Evolutionary conservation across 2,888 invertebrate genomes (phyloP), one percentile per base, ranked within the genome.

Genomic region (Pomacea canaliculata): DNA sequence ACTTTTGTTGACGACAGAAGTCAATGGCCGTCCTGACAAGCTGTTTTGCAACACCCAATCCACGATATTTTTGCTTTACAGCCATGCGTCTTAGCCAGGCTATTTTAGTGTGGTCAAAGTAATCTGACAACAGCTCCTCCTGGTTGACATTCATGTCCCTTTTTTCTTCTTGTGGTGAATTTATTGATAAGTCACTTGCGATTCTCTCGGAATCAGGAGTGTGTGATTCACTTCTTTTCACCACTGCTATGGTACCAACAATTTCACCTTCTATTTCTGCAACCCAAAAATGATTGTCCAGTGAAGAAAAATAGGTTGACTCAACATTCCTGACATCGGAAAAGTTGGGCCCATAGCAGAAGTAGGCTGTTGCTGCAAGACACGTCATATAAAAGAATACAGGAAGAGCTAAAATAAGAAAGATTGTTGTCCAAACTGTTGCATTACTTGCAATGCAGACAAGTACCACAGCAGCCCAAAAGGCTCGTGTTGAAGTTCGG

Each of bases 21-120:
- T 76, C 63, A 7, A 83, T 69, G 7, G 77, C 73, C n/a, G 60
- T 74, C 12, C 72, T 23, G n/a, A 83, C 79, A 51, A 83, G 67
- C 10, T 76, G 72, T 66, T 81, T 81, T 1, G 82, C 83, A 27
- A 83, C 80, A 0, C 83, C 83, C 37, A 76, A 51, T 23, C 82
- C 78, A 49, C 83, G 70, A 67, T 67, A 80, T 23, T 71, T 63
- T 63, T 70, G 78, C 65, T 67, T 76, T 9, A 83, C 83, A 19
- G 80, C 82, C 81, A 83, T 81, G 46, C 83, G 71, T 65, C 83
- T 70, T 19, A 83, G 74, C 82, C 82, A 83, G 7, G 83, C 83
- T 48, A 79, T 68, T 65, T 80, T 82, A 13, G 63, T 63, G 10
- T 63, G 7, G 10, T 23, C 19, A 19, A 19, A 63, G 12, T 56